Base-by-base conservation (phyloP, 2,888 invertebrate species). In the Hydraecia micacea region DNA sequence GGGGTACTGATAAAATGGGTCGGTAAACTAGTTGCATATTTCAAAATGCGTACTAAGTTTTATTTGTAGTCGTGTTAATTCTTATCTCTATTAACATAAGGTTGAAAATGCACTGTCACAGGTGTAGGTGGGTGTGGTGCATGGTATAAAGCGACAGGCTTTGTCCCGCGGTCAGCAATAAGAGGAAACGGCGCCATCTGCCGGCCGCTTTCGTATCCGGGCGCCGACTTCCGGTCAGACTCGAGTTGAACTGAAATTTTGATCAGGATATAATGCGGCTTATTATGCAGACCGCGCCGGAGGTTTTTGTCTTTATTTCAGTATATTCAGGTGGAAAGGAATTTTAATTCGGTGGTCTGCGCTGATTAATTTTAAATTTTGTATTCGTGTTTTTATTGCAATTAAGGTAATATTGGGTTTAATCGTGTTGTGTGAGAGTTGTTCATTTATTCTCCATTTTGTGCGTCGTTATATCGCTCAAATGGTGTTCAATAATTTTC, bases 171-270 rank as follows among this genome's bases (percentile, higher is more conserved):
- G 95, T 95, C 95, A 95, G 94, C 94, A 96, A 96, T 95, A 95
- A 96, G 95, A 96, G 95, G 94, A 96, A 92, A 91, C 91, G 88
- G 91, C 93, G 95, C 93, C 96, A 96, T 95, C 95, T 96, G 96
- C 90, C 91, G 93, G 91, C 93, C 91, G 93, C 91, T 92, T 91
- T 91, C 93, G 92, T 93, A 92, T 93, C 93, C 91, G 91, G 88
- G 89, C 70, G 89, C 91, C 90, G 92, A 93, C 93, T 94, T 95
- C 93, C 95, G 94, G 93, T 91, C 91, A 91, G 90, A 79, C 79
- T 79, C 52, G 68, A 90, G 87, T 87, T 87, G 85, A 79, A 87
- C 88, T 94, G 94, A 95, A 95, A 95, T 93, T 95, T 95, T 95
- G 93, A 95, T 95, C 92, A 92, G 93, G 87, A 92, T 93, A 91